A percentile compares a stretch with the other conserved stretches of the same genome.
These are phyloP conservation scores for Thera obeliscata DNA, from an alignment of 2,888 invertebrate species.

Conservation along the genomic window DNA sequence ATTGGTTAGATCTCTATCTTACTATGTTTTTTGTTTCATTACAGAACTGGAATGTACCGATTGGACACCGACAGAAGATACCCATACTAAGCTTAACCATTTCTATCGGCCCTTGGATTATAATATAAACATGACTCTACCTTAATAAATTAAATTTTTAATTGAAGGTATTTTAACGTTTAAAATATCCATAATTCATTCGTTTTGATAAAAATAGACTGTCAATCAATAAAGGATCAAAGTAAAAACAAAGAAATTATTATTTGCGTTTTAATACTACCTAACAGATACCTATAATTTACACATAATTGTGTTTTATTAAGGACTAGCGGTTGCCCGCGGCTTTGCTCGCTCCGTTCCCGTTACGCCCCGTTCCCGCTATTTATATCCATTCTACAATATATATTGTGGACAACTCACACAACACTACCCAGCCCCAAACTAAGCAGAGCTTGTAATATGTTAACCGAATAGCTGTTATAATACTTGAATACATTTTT, in stretches of 20 bases:
- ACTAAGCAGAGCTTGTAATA: too few relatives aligned
- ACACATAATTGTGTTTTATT: too few relatives aligned
- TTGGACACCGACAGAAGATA: slow-evolving; percentile 51
- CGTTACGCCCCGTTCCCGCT: too few relatives aligned
- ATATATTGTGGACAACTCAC: too few relatives aligned
- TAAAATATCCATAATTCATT: background rate
- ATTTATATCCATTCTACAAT: too few relatives aligned
- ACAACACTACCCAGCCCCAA: too few relatives aligned
- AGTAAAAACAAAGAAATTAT: background rate
- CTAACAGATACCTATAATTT: too few relatives aligned
- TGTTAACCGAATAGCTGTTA: too few relatives aligned
- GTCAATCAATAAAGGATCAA: background rate
- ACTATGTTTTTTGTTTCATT: slow-evolving; percentile 35
- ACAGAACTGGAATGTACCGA: slow-evolving; percentile 55
- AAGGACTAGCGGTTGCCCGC: too few relatives aligned
- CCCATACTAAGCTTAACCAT: slow-evolving; percentile 47
- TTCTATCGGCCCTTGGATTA: background rate
- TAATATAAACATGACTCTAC: background rate
- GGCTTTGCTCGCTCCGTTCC: too few relatives aligned
- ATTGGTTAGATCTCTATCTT: background rate
- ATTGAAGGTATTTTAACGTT: background rate
- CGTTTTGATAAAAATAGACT: background rate
- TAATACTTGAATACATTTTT: too few relatives aligned
- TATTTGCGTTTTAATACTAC: background rate
- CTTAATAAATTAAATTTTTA: background rate